These are phyloP conservation scores for Itoplectis maculator DNA, from an alignment of 2,888 invertebrate genomes.

Conservation along the genomic window DNA sequence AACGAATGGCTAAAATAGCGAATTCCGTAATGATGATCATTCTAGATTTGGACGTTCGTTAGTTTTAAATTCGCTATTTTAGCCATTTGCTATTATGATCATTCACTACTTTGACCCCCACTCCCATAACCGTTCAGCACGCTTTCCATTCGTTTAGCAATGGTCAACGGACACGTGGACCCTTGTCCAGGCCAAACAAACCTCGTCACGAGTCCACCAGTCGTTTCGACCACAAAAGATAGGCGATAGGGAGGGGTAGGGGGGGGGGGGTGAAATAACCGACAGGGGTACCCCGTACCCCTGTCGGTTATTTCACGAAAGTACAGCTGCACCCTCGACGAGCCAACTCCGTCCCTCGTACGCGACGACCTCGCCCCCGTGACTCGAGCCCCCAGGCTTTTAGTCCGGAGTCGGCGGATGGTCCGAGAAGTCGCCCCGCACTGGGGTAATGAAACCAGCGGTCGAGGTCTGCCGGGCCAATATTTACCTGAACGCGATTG, in stretches of 20 bases:
- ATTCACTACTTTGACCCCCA: too few relatives aligned
- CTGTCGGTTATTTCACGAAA: neutral
- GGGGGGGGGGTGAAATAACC: too few relatives aligned
- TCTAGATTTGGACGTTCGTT: too few relatives aligned
- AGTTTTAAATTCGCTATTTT: too few relatives aligned
- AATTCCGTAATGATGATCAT: too few relatives aligned
- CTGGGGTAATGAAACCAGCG: conserved; percentile 50
- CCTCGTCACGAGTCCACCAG: too few relatives aligned
- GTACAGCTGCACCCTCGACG: neutral
- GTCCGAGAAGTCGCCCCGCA: conserved; percentile 32
- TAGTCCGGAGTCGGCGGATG: neutral
- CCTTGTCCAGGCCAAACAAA: too few relatives aligned
- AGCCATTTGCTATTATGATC: too few relatives aligned
- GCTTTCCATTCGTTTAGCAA: conserved; percentile 46
- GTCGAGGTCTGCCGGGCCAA: conserved; percentile 22
- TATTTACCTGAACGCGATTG: conserved; percentile 48
- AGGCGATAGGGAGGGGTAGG: too few relatives aligned
- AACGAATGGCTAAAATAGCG: too few relatives aligned
- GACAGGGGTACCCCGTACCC: too few relatives aligned
- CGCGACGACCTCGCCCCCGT: neutral
- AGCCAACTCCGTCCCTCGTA: neutral
- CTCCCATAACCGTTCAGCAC: conserved; percentile 17
- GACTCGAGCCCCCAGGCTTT: conserved; percentile 16
- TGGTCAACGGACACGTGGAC: conserved; percentile 21
- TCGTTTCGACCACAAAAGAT: too few relatives aligned